Base-by-base conservation (phyloP, 2,113 vertebrate genomes). In the Saimiri boliviensis region DNA sequence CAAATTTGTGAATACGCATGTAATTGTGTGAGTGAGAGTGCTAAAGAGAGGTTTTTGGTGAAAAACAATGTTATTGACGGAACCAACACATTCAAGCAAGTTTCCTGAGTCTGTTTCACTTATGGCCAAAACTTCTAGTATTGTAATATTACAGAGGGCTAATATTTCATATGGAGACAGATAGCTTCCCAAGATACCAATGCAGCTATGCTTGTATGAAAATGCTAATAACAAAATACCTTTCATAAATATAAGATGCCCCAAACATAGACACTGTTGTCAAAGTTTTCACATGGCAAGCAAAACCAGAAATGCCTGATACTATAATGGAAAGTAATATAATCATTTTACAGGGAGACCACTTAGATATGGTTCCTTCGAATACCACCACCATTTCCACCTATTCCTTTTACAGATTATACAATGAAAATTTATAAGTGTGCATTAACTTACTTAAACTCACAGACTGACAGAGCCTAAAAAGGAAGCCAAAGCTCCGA, bases 341-440 rank as follows among this genome's bases (percentile, higher is more conserved):
- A 87, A n/a, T 25, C 1, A 2, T 77, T 89, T 89, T 89, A 37
- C 20, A 92, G 11, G 8, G 68, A 91, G 10, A 27, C 5, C 35
- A 40, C n/a, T 76, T 71, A 66, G 37, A 74, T 40, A 9, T 47
- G 2, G n/a, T 58, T 40, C 17, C 91, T 74, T 21, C 20, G 87
- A 95, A 95, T 8, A n/a, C 68, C 10, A 77, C 49, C 5, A 60
- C 23, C 16, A 71, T 14, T 42, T 83, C 63, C 8, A 19, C 16
- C 14, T 8, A 54, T 23, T 85, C 42, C 30, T 91, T 88, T 96
- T 66, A 63, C 1, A 85, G 37, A 84, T 27, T 85, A 79, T 81
- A 68, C 94, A 88, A 86, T 85, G 27, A 70, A 94, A 86, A 63
- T 49, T 66, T 85, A 68, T 58, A 85, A 85, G 73, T 85, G 7